Conservation (phyloP, 2,113 vertebrate genomes). For the Bubo scandiacus region DNA sequence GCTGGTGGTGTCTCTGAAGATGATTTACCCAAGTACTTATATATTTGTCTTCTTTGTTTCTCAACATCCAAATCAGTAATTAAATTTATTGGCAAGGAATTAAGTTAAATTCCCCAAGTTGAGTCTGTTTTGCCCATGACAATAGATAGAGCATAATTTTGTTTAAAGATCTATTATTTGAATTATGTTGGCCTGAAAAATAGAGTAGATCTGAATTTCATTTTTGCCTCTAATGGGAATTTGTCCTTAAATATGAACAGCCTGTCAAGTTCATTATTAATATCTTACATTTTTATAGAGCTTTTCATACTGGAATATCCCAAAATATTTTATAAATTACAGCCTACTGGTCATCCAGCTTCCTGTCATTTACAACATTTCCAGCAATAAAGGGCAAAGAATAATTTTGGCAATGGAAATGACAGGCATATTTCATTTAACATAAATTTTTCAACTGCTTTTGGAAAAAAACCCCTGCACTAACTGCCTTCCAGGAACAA, state of each 20-base stretch:
- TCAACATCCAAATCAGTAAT: neutral
- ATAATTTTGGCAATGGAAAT: neutral
- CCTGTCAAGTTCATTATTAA: neutral
- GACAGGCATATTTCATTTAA: neutral
- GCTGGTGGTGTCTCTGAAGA: neutral
- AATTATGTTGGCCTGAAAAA: conserved; percentile 8
- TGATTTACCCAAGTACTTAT: neutral
- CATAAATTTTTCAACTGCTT: neutral
- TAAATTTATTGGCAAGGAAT: neutral
- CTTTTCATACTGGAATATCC: neutral
- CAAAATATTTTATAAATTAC: neutral
- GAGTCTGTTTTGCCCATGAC: neutral
- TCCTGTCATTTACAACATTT: neutral
- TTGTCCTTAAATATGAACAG: neutral
- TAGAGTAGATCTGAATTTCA: neutral
- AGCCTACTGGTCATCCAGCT: neutral
- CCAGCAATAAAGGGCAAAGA: neutral
- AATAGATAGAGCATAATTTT: neutral
- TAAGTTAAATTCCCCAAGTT: neutral
- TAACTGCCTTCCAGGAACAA: neutral
- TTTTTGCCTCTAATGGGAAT: neutral
- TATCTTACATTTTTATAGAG: neutral
- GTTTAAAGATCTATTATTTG: neutral
- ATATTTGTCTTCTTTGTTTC: neutral
- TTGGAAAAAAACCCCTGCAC: neutral